A percentile compares a stretch with the other conserved stretches of the same genome.
phyloP scores from a whole-genome alignment of 2,888 invertebrate species.

The Augiades crinisus region DNA sequence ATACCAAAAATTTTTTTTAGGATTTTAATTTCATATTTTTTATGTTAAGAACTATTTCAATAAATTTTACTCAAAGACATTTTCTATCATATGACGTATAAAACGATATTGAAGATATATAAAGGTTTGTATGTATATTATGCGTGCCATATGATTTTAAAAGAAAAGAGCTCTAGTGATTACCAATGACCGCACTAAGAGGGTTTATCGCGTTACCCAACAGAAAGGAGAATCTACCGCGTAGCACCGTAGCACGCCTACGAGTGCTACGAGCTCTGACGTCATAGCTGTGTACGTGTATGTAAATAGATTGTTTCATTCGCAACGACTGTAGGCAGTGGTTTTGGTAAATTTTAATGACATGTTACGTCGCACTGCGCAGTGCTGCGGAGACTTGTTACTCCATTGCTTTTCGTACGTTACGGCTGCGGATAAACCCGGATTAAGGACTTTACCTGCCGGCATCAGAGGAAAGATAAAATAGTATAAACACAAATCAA shows the following conservation, averaged over 20 bases:
- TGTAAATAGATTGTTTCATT: constrained; percentile 59
- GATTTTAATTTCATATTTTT: too few species aligned
- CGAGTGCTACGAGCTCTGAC: constrained; percentile 37
- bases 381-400: constrained; percentile 48
- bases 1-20: too few species aligned
- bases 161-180: too few species aligned
- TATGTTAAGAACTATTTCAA: too few species aligned
- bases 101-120: too few species aligned
- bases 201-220: not conserved
- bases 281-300: constrained; percentile 46
- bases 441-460: constrained; percentile 24
- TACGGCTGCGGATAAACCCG: constrained; percentile 17
- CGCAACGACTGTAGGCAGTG: constrained; percentile 40
- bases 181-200: too few species aligned
- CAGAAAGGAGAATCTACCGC: not conserved
- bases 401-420: constrained; percentile 25
- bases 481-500: constrained; percentile 12
- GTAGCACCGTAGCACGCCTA: constrained; percentile 8
- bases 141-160: too few species aligned
- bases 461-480: constrained; percentile 12
- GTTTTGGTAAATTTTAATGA: constrained; percentile 68
- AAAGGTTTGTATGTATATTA: too few species aligned
- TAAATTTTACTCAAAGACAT: too few species aligned
- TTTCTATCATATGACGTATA: too few species aligned
- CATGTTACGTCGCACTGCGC: constrained; percentile 58